phyloP scores from a whole-genome alignment of 2,797 vertebrate genomes.

The Sternotherus odoratus region DNA sequence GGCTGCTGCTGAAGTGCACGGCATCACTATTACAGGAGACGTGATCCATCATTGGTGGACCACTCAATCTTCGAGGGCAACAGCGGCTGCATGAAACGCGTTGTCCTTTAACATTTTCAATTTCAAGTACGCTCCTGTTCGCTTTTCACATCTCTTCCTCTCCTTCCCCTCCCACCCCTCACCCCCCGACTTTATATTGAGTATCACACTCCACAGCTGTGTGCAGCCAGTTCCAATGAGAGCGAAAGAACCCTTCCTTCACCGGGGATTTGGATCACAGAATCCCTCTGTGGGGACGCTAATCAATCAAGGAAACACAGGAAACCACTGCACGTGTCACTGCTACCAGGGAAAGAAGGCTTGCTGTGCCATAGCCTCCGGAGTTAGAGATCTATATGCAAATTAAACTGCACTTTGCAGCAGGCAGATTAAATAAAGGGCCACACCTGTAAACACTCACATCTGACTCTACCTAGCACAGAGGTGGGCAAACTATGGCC shows the following conservation, averaged over 20 bases:
- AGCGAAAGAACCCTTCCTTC: background rate
- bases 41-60: background rate
- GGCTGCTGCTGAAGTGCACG: background rate
- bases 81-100: background rate
- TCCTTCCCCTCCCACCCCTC: no score
- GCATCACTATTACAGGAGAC: background rate
- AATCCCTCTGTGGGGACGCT: background rate
- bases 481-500: no score
- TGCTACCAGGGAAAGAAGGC: background rate
- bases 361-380: background rate
- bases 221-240: slow-evolving; percentile 6
- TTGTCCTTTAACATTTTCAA: background rate
- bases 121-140: background rate
- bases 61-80: background rate
- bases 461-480: background rate
- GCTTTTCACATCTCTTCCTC: background rate
- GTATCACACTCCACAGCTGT: background rate
- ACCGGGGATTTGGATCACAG: background rate
- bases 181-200: background rate
- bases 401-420: slow-evolving; percentile 16
- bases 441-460: background rate
- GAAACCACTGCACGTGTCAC: background rate
- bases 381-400: background rate
- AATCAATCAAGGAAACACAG: background rate
- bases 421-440: background rate